These are phyloP conservation scores for Ascaphus truei DNA, from an alignment of 2,113 vertebrate genomes.

Conservation along the genomic window DNA sequence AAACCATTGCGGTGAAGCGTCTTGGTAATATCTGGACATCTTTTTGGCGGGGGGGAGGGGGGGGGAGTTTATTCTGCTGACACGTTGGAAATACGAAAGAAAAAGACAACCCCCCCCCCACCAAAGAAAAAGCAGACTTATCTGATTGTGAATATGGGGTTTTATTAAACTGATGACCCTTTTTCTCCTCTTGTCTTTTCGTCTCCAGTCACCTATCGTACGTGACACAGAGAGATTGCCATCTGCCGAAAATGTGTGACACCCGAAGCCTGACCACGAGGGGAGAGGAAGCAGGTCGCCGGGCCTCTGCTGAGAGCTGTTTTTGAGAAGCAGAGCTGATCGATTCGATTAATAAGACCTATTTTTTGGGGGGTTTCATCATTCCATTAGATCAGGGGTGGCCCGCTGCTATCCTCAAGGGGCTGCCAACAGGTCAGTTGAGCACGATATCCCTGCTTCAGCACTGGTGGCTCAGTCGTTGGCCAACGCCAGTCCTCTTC, in stretches of 20 bases:
- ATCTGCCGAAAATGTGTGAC: background rate
- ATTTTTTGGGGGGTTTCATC: too few relatives aligned
- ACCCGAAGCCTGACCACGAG: slow-evolving; percentile 6
- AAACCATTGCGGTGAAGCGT: background rate
- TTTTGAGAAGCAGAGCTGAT: slow-evolving; percentile 14
- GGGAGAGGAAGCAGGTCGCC: slow-evolving; percentile 10
- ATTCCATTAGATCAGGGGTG: too few relatives aligned
- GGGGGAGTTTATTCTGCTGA: slow-evolving; percentile 21
- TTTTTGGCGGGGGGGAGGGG: background rate
- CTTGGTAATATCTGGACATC: slow-evolving; percentile 18
- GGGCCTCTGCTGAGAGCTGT: slow-evolving; percentile 11
- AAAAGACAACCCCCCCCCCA: too few relatives aligned
- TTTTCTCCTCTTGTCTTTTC: background rate
- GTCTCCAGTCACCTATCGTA: background rate
- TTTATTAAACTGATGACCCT: too few relatives aligned
- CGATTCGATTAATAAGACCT: slow-evolving; percentile 31
- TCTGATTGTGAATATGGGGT: background rate
- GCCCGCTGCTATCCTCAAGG: too few relatives aligned
- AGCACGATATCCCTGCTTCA: too few relatives aligned
- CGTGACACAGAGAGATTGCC: slow-evolving; percentile 24
- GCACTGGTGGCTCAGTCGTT: too few relatives aligned
- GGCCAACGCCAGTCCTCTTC: too few relatives aligned
- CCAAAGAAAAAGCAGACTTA: slow-evolving; percentile 17
- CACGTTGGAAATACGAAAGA: background rate
- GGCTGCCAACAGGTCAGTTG: too few relatives aligned